These are phyloP conservation scores for Pseudorasbora parva DNA, from an alignment of 2,113 vertebrate genomes.

Conservation along the genomic window DNA sequence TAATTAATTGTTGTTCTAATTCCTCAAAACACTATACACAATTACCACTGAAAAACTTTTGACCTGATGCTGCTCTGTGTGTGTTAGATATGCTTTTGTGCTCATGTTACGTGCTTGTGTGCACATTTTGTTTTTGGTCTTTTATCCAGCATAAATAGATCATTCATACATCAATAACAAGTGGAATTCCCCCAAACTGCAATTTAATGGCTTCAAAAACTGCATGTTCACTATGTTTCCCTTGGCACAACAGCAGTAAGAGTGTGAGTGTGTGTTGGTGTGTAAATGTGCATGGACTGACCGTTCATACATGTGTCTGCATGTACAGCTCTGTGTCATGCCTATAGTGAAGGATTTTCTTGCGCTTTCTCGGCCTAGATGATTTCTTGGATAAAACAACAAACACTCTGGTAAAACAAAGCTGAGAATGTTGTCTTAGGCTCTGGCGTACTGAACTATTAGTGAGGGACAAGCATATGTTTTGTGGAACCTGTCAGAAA, in stretches of 20 bases:
- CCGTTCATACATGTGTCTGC: not conserved
- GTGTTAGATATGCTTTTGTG: slow-evolving; percentile 8
- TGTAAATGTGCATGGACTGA: slow-evolving; percentile 21
- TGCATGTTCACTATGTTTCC: slow-evolving; percentile 70
- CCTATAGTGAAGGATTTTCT: slow-evolving; percentile 54
- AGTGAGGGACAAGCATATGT: slow-evolving; percentile 51
- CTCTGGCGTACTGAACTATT: slow-evolving; percentile 60
- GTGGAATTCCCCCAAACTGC: slow-evolving; percentile 52
- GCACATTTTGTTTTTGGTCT: slow-evolving; percentile 58
- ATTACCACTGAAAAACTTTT: slow-evolving; percentile 28
- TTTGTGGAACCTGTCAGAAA: slow-evolving; percentile 58
- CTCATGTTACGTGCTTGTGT: slow-evolving; percentile 44
- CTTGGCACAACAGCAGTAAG: slow-evolving; percentile 59
- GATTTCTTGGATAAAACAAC: slow-evolving; percentile 65
- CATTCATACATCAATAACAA: slow-evolving; percentile 56
- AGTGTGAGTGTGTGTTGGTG: slow-evolving; percentile 36
- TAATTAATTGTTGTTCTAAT: not conserved
- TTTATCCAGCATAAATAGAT: slow-evolving; percentile 57
- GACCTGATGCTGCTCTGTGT: slow-evolving; percentile 33
- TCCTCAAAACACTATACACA: slow-evolving; percentile 8
- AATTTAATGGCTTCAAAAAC: slow-evolving; percentile 66
- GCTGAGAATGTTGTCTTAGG: slow-evolving; percentile 66
- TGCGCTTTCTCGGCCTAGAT: slow-evolving; percentile 59
- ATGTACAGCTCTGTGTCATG: slow-evolving; percentile 41
- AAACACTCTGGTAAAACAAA: slow-evolving; percentile 65